Base-by-base conservation (phyloP, 2,113 vertebrate species). In the Gobius niger region DNA sequence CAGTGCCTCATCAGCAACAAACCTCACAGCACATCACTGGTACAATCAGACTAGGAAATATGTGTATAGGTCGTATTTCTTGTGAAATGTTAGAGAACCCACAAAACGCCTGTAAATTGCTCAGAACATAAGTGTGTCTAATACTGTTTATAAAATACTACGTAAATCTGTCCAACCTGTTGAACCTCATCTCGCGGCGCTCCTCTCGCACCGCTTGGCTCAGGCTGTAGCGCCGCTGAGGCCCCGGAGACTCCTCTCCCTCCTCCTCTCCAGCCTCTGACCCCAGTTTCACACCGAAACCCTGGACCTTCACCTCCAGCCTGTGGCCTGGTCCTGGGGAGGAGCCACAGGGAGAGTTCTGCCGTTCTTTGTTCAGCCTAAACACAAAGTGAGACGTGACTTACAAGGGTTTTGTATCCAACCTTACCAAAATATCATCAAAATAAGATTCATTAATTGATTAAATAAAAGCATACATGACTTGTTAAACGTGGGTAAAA, bases 131-230 rank as follows among this genome's bases (percentile, higher is more conserved):
- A 0, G 47, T 13, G 47, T 49, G 47, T 50, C 7, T 11, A 50
- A 49, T 49, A 10, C 13, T 49, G 47, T 49, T 49, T 49, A 49
- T 13, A 13, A 13, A 13, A 13, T 49, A 13, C 1, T 13, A 49
- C 49, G 2, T 49, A 6, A n/a, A 4, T 7, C 16, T 7, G 11
- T 59, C 84, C 15, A 44, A 98, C 96, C 95, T 96, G 92, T 91
- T 96, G 91, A 96, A 96, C 75, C 93, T 91, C 91, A 94, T 91
- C 65, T 94, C 94, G 65, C 91, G 92, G 73, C 89, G 92, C 70
- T 96, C 95, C 53, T 96, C 94, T 62, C 90, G 93, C 47, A 92
- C 89, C 0, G 90, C 76, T 53, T 97, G 95, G 66, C 88, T 91
- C 73, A 95, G 88, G 77, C 95, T 97, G 67, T 95, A 91, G 74